Percentiles rank a stretch among this genome's conserved stretches.
These are phyloP conservation scores for Barnardius zonarius DNA, from an alignment of 2,113 vertebrate genomes.

Conservation along the genomic window DNA sequence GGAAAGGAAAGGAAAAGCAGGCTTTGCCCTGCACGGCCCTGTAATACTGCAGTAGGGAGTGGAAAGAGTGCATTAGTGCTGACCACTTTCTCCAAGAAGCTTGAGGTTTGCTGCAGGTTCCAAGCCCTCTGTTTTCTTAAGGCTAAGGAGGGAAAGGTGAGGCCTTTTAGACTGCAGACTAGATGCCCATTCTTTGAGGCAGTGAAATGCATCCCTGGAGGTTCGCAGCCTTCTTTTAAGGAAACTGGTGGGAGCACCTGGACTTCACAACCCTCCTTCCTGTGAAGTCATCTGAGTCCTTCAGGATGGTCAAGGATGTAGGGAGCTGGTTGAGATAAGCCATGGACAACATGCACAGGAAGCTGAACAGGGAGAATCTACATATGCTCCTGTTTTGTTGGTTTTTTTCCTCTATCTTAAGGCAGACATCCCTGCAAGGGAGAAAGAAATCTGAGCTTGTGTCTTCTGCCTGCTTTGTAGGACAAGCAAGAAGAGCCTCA, in stretches of 20 bases:
- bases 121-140: background rate
- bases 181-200: background rate
- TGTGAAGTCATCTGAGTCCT: background rate
- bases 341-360: background rate
- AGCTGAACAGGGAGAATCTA: background rate
- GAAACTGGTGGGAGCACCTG: background rate
- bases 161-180: background rate
- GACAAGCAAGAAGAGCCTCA: background rate
- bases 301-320: background rate
- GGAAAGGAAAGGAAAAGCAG: background rate
- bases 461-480: background rate
- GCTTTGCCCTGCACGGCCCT: background rate
- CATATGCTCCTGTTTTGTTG: background rate
- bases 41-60: slow-evolving; percentile 49
- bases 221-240: background rate
- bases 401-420: background rate
- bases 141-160: background rate
- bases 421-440: background rate
- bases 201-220: background rate
- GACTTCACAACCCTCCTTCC: background rate
- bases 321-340: background rate
- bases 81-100: background rate
- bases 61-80: background rate
- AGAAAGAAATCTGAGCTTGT: background rate
- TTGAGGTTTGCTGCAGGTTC: background rate